These are phyloP conservation scores for Lucilia cuprina DNA, from an alignment of 1,140 invertebrate species.

Conservation along the genomic window DNA sequence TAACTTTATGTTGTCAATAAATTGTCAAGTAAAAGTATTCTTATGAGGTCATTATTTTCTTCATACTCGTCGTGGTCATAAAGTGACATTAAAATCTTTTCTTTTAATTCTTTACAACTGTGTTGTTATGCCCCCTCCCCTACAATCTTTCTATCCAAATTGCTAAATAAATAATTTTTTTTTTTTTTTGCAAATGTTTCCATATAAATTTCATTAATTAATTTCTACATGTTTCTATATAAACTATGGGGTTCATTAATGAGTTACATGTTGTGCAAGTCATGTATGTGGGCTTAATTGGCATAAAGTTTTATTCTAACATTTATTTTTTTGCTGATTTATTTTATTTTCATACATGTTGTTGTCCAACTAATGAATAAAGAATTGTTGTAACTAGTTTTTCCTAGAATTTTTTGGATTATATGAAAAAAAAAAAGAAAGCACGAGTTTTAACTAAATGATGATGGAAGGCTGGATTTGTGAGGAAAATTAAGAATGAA, in stretches of 20 bases:
- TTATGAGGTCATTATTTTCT: too few species aligned
- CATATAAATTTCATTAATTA: constrained; percentile 2
- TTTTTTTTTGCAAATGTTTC: background rate
- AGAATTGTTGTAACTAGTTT: background rate
- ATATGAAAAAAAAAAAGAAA: too few species aligned
- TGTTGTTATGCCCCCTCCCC: background rate
- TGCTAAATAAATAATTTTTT: background rate
- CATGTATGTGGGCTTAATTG: background rate
- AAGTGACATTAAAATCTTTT: background rate
- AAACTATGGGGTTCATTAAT: constrained; percentile 2
- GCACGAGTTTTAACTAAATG: too few species aligned
- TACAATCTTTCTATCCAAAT: background rate
- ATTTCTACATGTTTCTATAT: background rate
- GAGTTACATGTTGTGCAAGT: background rate
- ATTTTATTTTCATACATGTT: background rate
- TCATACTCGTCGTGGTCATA: background rate
- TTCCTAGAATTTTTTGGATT: background rate
- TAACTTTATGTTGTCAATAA: background rate
- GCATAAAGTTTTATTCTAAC: background rate
- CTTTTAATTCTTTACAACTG: background rate
- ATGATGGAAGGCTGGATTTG: too few species aligned
- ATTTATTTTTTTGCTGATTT: background rate
- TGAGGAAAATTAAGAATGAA: too few species aligned
- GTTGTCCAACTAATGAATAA: background rate
- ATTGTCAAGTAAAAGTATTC: too few species aligned